Percentiles rank a stretch among this genome's conserved stretches.
Evolutionary conservation across 2,888 invertebrate genomes (phyloP).

Genomic region (Oscheius sp.): DNA sequence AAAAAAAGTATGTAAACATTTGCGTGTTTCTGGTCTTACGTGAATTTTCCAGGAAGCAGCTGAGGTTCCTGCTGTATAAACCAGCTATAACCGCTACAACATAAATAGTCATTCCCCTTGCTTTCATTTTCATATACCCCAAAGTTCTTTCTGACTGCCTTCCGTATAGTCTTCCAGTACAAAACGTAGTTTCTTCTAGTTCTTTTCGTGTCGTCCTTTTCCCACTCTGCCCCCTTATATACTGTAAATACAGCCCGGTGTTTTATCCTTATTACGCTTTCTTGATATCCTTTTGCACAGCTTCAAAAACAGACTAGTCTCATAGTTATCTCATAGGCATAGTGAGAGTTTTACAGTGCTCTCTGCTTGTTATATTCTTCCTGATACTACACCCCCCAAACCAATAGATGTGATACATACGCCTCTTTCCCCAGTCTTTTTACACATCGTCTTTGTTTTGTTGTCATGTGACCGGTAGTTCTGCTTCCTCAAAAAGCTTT

Average conservation of each 20-base stretch:
- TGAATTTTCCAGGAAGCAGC: neutral
- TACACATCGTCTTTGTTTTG: slow-evolving; percentile 35
- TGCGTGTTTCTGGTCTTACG: neutral
- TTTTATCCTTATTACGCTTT: slow-evolving; percentile 13
- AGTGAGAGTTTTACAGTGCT: slow-evolving; percentile 2
- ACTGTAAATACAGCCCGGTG: slow-evolving; percentile 36
- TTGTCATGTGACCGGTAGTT: slow-evolving; percentile 34
- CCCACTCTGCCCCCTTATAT: slow-evolving; percentile 5
- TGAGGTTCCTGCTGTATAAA: slow-evolving; percentile 18
- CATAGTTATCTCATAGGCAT: slow-evolving; percentile 13
- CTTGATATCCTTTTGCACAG: neutral
- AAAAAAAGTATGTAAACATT: slow-evolving; percentile 38
- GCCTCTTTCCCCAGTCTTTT: slow-evolving; percentile 39
- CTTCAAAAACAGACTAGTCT: neutral
- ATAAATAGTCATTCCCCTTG: neutral
- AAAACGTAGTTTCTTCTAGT: slow-evolving; percentile 26
- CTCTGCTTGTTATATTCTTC: neutral
- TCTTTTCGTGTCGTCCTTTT: slow-evolving; percentile 12
- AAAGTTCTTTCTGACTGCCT: slow-evolving; percentile 31
- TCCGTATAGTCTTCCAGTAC: slow-evolving; percentile 37
- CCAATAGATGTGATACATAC: slow-evolving; percentile 37
- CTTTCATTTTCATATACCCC: slow-evolving; percentile 13
- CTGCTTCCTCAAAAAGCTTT: slow-evolving; percentile 22
- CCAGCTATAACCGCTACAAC: slow-evolving; percentile 4
- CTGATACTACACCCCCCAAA: slow-evolving; percentile 16